Evolutionary conservation across 1,140 invertebrate species (phyloP), one percentile per base, ranked within the genome.

Genomic region (Galendromus occidentalis): DNA sequence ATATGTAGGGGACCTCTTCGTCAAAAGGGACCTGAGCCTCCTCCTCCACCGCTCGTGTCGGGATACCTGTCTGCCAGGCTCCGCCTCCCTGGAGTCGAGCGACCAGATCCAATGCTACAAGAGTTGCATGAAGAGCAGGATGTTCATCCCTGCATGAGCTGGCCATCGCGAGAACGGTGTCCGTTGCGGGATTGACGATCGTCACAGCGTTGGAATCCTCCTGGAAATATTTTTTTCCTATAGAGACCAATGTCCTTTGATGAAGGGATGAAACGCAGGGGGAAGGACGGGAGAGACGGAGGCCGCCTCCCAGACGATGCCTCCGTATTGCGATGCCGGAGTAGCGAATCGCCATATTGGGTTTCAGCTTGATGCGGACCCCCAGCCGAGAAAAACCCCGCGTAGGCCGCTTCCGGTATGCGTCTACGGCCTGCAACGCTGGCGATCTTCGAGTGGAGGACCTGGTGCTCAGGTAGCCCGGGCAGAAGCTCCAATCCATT

Each of bases 71-170:
- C 0, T 77, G 66, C 84, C 85, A 89, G 25, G 81, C 82, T 1
- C 88, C 88, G 0, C 87, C 87, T 42, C 84, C 83, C 76, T 93
- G 89, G 20, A 81, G 81, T 68, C 78, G 79, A 0, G 91, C 87
- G 0, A 95, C 86, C 66, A 85, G 77, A 75, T 95, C 91, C 44
- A 95, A 80, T 5, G 84, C 85, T 0, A 88, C 73, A 86, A 95
- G 92, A 0, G 82, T 76, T 33, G 86, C 83, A 78, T 97, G 92
- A 74, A 86, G 83, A 45, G 88, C 77, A 0, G 88, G 85, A 77
- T 90, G 85, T 1, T 73, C 67, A 47, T 75, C 47, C 65, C 82
- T 75, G 66, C 77, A 74, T 70, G 85, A 82, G 67, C 78, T 80
- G 4, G 84, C 80, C n/a, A 85, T 73, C 2, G 86, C 82, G 20